Base-by-base conservation (phyloP, 2,888 invertebrate genomes). In the Netelia melanura region DNA sequence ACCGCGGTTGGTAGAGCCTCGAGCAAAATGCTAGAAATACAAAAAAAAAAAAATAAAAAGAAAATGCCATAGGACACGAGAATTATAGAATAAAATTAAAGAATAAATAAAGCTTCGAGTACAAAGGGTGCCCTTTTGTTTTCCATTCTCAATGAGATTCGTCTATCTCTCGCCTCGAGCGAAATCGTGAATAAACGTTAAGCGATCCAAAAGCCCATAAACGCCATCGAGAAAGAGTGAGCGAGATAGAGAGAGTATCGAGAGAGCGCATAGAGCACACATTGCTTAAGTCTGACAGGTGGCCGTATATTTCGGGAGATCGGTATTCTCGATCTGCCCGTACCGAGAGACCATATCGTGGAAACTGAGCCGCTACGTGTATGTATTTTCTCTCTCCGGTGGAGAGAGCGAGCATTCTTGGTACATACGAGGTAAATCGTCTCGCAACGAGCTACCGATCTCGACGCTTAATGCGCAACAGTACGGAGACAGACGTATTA, bases 301-400 rank as follows among this genome's bases (percentile, higher is more conserved):
- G 80, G 85, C 84, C 84, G 85, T 87, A 85, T 90, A 89, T 90
- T 90, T 89, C 85, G 89, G 89, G 84, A 87, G 87, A 90, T 89
- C 87, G 89, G 89, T 88, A 89, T 88, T 88, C 90, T 80, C 87
- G 84, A 88, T 86, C 86, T 81, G 61, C 64, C 75, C 56, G 11
- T 14, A 62, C n/a, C 10, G 48, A 43, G 44, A 72, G 67, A 74
- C 58, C 67, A 23, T 80, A 80, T 84, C 84, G 81, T 81, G 85
- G 78, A 81, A 83, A 85, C 78, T 76, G 64, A 77, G 54, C 54
- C 56, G 38, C 81, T 71, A 65, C 58, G 79, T 72, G 82, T 71
- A 65, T 54, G 79, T 72, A 80, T 83, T 83, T 77, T 17, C 17
- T 83, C 77, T 76, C 76, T 64, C 70, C 61, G 9, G 79, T 54